Base-by-base conservation (phyloP, 2,113 vertebrate species). In the Toxostoma redivivum region DNA sequence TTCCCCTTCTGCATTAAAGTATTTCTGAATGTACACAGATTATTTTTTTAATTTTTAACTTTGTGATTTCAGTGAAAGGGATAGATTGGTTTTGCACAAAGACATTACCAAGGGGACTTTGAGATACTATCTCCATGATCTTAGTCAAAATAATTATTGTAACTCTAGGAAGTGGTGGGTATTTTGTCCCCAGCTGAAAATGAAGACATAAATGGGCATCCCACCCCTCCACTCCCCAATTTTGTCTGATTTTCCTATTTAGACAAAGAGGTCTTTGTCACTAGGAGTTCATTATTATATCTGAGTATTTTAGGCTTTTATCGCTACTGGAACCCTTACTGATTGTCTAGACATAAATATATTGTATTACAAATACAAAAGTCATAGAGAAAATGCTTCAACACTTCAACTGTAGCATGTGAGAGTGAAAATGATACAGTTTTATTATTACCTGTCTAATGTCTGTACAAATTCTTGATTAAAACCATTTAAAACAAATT, bases 211-310 rank as follows among this genome's bases (percentile, higher is more conserved):
- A 61, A 62, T 10, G 2, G 28, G 6, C 7, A 48, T 44, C 58
- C 23, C 28, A 27, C 15, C 4, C 9, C 12, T 25, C 15, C 15
- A 9, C 11, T 20, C 10, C 1, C 6, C 35, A 14, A 1, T 62
- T 94, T 72, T 50, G 4, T 35, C 33, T 71, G 11, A 17, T 64
- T 88, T 66, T 80, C 25, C 11, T 35, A 15, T 54, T 89, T 60
- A 69, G 12, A 35, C 8, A 50, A 65, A 40, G 17, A 94, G 2
- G 2, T 33, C 17, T 50, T 81, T 87, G 9, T 53, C 7, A 66
- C 4, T 27, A 65, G 21, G 8, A 77, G 5, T 13, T 51, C 15
- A 31, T 78, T 77, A 40, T 73, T 73, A 17, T 5, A 25, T 24
- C 7, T 62, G 50, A 15, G 15, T 58, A 74, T 53, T 81, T 95